phyloP scores from a whole-genome alignment of 2,888 invertebrate genomes.

The Lapara coniferarum region DNA sequence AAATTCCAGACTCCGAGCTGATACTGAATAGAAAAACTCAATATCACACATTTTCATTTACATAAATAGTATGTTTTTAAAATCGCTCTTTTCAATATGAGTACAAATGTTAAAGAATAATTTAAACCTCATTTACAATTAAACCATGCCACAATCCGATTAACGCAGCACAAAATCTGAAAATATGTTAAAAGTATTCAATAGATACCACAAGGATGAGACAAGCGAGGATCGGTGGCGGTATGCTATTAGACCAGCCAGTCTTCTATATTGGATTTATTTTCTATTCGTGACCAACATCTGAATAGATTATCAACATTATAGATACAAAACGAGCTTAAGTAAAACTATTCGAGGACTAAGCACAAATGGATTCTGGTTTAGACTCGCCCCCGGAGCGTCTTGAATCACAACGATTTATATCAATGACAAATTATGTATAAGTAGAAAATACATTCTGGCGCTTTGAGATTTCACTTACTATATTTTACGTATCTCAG shows the following conservation, averaged over 20 bases:
- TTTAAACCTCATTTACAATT: background rate
- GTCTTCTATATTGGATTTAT: conserved; percentile 75
- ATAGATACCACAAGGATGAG: background rate
- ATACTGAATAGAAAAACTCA: too few relatives aligned
- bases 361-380: conserved; percentile 25
- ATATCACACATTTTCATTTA: too few relatives aligned
- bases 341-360: conserved; percentile 41
- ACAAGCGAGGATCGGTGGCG: conserved; percentile 44
- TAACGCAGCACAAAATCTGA: background rate
- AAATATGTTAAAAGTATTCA: conserved; percentile 1
- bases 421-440: conserved; percentile 26
- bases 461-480: background rate
- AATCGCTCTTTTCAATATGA: background rate
- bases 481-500: background rate
- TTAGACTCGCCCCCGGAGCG: conserved; percentile 24
- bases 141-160: background rate
- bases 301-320: conserved; percentile 65
- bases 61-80: too few relatives aligned
- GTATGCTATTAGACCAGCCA: conserved; percentile 70
- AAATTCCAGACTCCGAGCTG: too few relatives aligned
- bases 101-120: background rate
- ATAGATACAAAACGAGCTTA: conserved; percentile 45
- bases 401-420: conserved; percentile 28
- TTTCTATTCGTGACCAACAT: conserved; percentile 71
- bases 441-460: conserved; percentile 1